Percentiles rank a stretch among this genome's conserved stretches.
phyloP scores from a whole-genome alignment of 2,113 vertebrate species.

The Gnathonemus echidnorhynchus region DNA sequence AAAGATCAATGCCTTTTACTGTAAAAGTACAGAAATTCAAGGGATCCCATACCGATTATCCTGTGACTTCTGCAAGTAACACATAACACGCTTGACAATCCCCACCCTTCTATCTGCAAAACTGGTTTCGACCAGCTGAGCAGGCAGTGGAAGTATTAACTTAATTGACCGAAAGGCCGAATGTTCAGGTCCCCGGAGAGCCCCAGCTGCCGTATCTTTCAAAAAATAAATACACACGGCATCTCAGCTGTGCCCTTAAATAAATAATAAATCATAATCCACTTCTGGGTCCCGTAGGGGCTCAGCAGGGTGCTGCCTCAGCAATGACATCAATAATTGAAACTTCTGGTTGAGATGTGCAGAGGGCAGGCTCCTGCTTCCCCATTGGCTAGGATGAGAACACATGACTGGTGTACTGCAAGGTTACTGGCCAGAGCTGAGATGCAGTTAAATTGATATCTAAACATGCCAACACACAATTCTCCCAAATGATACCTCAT shows the following conservation, averaged over 20 bases:
- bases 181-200: background rate
- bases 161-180: background rate
- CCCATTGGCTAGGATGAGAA: background rate
- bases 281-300: background rate
- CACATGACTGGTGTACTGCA: background rate
- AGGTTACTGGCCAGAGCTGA: conserved; percentile 16
- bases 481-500: background rate
- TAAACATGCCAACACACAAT: conserved; percentile 2
- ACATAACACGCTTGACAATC: background rate
- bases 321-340: conserved; percentile 10
- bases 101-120: background rate
- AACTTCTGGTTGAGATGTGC: background rate
- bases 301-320: background rate
- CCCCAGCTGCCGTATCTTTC: background rate
- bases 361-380: background rate
- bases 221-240: background rate
- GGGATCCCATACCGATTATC: background rate
- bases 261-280: conserved; percentile 12
- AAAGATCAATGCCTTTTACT: background rate
- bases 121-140: background rate
- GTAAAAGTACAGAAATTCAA: background rate
- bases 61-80: background rate
- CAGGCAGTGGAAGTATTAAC: background rate
- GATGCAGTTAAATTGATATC: conserved; percentile 7
- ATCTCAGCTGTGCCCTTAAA: background rate